phyloP scores from a whole-genome alignment of 1,140 invertebrate species.

The Saccostrea echinata region DNA sequence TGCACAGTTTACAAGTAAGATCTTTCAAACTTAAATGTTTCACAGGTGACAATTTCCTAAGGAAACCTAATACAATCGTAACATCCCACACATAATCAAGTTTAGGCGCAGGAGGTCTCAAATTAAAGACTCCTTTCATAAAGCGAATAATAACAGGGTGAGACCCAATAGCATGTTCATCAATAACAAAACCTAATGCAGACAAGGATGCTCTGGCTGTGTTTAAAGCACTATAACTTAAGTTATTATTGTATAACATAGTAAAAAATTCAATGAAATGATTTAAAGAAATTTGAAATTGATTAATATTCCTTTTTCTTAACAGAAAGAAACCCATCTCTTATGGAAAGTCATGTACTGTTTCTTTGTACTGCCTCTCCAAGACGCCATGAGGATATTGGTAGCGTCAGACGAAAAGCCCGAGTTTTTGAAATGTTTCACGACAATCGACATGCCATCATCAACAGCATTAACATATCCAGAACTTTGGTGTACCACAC shows the following conservation, averaged over 20 bases:
- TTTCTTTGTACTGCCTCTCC: conserved; percentile 48
- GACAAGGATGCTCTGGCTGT: conserved; percentile 54
- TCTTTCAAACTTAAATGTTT: conserved; percentile 40
- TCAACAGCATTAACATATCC: conserved; percentile 53
- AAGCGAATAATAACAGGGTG: too few species aligned
- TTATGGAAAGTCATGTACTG: conserved; percentile 49
- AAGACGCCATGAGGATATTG: conserved; percentile 50
- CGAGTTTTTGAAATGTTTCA: too few species aligned
- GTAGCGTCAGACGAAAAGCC: too few species aligned
- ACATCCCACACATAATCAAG: conserved; percentile 59
- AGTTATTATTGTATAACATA: conserved; percentile 36
- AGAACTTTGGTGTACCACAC: conserved; percentile 45
- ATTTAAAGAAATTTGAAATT: too few species aligned
- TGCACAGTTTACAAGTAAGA: conserved; percentile 47
- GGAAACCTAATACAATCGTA: conserved; percentile 46
- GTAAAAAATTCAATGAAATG: conserved; percentile 51
- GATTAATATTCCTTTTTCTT: too few species aligned
- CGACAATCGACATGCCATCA: too few species aligned
- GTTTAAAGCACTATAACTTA: conserved; percentile 57
- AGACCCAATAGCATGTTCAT: too few species aligned
- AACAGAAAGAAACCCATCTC: too few species aligned
- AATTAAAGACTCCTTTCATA: too few species aligned
- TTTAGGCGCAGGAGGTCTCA: too few species aligned
- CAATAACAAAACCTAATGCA: conserved; percentile 41
- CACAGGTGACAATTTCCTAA: conserved; percentile 46